Percentiles rank a stretch among this genome's conserved stretches.
Evolutionary conservation across 2,797 vertebrate genomes (phyloP).

Genomic region (Chelonia mydas): DNA sequence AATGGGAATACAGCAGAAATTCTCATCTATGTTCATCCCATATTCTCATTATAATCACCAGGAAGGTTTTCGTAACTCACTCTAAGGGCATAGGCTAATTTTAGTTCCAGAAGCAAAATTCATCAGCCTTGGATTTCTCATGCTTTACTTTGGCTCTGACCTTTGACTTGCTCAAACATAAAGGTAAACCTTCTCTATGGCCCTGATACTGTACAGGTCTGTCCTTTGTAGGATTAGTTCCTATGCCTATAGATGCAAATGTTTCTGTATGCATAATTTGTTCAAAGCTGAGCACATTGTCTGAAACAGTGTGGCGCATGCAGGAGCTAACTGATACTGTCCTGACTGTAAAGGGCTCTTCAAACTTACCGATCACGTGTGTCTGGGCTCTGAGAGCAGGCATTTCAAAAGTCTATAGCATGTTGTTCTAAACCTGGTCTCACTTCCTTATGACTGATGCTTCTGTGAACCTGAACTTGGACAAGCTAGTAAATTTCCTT

Average conservation of each 20-base stretch:
- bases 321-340: background rate
- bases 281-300: background rate
- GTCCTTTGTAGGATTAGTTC: background rate
- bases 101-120: background rate
- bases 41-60: background rate
- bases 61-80: background rate
- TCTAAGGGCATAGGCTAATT: background rate
- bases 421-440: background rate
- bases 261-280: background rate
- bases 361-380: background rate
- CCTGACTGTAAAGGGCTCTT: background rate
- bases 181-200: background rate
- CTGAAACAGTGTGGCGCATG: background rate
- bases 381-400: background rate
- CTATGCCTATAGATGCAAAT: background rate
- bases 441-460: background rate
- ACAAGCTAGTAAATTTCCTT: background rate
- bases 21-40: background rate
- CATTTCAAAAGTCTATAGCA: background rate
- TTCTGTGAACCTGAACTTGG: background rate
- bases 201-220: background rate
- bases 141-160: background rate
- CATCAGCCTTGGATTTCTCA: background rate
- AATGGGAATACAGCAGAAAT: background rate
- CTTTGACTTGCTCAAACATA: background rate